Base-by-base conservation (phyloP, 2,797 vertebrate genomes). In the Hippoglossus hippoglossus region DNA sequence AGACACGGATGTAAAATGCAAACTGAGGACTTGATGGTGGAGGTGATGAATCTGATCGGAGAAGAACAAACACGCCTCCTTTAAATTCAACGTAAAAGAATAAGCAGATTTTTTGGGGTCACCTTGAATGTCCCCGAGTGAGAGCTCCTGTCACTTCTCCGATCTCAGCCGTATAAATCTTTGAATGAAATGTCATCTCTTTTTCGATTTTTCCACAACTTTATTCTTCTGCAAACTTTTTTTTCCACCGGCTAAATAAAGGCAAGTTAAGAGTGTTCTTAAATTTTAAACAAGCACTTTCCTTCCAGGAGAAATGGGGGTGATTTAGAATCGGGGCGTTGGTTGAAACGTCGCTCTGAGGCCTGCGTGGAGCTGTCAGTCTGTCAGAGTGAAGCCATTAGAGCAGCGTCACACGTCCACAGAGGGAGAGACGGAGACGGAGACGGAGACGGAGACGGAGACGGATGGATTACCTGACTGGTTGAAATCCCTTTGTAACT, bases 401-500 rank as follows among this genome's bases (percentile, higher is more conserved):
- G 3, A 71, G 55, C 58, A 3, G 44, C 9, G 13, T 51, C 67
- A 24, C 46, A 67, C 73, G 66, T 81, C 83, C 80, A 52, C 62
- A 63, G 66, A 80, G 73, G 28, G 67, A 26, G 31, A 13, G 63
- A 19, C 12, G 67, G 64, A 31, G 65, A 24, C 19, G 8, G 18
- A 71, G 63, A 75, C 72, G 69, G 71, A 79, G 85, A 88, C 19
- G 8, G 18, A 71, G 63, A 75, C 72, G 69, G 71, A 79, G 85
- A 88, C 63, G 53, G 75, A 80, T 80, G 76, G 73, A 82, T 86
- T 75, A 86, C 67, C 80, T 81, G 77, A 81, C 75, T 79, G 67
- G 60, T 80, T 56, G 7, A 77, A 84, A 78, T 76, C 63, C 65
- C 67, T 85, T 73, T 80, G 50, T 70, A 62, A 55, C 67, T 52